Conservation (phyloP, 2,797 vertebrate species). For the Sebastes itinus region DNA sequence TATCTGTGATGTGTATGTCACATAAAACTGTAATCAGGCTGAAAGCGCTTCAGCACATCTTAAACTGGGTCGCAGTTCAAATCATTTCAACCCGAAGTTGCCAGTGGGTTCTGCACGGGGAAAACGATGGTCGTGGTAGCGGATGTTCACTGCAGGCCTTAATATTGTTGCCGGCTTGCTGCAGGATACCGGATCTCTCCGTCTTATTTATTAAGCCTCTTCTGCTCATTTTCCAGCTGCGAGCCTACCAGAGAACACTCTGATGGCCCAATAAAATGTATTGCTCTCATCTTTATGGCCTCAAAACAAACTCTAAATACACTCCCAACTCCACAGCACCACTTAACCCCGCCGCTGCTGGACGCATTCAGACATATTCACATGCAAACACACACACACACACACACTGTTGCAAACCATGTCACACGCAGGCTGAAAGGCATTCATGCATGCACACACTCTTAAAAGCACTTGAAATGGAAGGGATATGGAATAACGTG, state of each 20-base stretch:
- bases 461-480: neutral
- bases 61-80: neutral
- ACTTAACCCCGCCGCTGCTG: slow-evolving; percentile 12
- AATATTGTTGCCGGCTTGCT: neutral
- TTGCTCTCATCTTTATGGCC: slow-evolving; percentile 38
- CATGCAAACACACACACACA: neutral
- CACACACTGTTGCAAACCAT: neutral
- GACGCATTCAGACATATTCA: neutral
- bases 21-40: slow-evolving; percentile 9
- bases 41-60: neutral
- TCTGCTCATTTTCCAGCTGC: slow-evolving; percentile 34
- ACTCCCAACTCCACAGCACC: slow-evolving; percentile 2
- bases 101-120: neutral
- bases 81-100: neutral
- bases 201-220: slow-evolving; percentile 5
- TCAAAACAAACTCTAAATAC: slow-evolving; percentile 40
- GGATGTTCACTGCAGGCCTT: neutral
- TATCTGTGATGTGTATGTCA: neutral
- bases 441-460: slow-evolving; percentile 4
- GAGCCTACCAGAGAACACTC: neutral
- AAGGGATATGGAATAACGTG: slow-evolving; percentile 1
- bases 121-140: neutral
- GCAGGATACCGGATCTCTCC: neutral
- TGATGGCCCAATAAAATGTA: slow-evolving; percentile 27
- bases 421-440: neutral